phyloP scores from a whole-genome alignment of 2,888 invertebrate species.

The Galeopsomyia nigrocyanea region DNA sequence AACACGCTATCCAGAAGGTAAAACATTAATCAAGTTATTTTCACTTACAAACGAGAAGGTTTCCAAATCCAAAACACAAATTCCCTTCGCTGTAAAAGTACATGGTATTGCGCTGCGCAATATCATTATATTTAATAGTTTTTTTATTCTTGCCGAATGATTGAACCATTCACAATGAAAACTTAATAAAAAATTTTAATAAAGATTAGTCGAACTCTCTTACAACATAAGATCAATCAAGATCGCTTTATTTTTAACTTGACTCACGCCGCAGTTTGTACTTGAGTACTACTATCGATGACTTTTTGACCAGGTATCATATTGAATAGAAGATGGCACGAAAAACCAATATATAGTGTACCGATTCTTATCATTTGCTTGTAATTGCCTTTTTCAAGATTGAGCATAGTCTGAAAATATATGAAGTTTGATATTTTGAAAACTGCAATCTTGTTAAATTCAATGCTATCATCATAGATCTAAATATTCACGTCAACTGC shows the following conservation, averaged over 20 bases:
- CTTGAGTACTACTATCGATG: slow-evolving; percentile 13
- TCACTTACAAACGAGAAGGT: slow-evolving; percentile 29
- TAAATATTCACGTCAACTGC: slow-evolving; percentile 21
- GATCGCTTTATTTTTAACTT: background rate
- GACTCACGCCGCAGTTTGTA: slow-evolving; percentile 21
- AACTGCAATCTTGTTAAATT: background rate
- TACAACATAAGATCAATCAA: too few species aligned
- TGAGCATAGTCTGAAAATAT: slow-evolving; percentile 23
- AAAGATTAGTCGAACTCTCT: too few species aligned
- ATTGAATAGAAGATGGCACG: slow-evolving; percentile 18
- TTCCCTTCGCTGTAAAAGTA: slow-evolving; percentile 6
- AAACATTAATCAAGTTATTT: too few species aligned
- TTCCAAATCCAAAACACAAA: slow-evolving; percentile 24
- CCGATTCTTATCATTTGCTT: slow-evolving; percentile 25
- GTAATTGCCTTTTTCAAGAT: slow-evolving; percentile 11
- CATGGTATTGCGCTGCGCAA: slow-evolving; percentile 21
- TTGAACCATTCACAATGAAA: slow-evolving; percentile 30
- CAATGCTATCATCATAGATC: background rate
- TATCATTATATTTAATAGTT: slow-evolving; percentile 24
- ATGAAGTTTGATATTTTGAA: background rate
- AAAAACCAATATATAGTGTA: slow-evolving; percentile 23
- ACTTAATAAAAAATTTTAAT: background rate
- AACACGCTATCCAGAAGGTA: too few species aligned
- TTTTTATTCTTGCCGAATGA: slow-evolving; percentile 5
- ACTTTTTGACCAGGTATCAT: slow-evolving; percentile 28